A percentile compares a stretch with the other conserved stretches of the same genome.
phyloP scores from a whole-genome alignment of 2,113 vertebrate species.

The Mesembrinibis cayennensis region DNA sequence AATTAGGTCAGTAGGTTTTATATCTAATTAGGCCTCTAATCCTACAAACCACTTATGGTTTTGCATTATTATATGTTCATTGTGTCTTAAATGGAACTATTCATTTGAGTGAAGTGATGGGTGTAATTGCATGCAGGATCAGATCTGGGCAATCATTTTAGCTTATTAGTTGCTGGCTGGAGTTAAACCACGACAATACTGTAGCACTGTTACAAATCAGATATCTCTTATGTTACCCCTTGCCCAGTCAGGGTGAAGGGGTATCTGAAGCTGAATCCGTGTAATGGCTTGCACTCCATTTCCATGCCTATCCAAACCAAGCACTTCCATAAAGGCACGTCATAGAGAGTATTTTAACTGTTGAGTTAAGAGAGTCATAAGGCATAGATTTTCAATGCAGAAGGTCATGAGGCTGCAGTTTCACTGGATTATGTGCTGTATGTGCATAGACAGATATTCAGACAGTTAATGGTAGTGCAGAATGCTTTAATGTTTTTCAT shows the following conservation, averaged over 20 bases:
- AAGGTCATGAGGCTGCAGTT: slow-evolving; percentile 46
- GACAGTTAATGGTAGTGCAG: slow-evolving; percentile 50
- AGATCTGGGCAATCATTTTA: not conserved
- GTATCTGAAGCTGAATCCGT: not conserved
- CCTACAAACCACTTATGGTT: not conserved
- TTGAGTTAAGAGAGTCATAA: slow-evolving; percentile 8
- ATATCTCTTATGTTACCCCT: not conserved
- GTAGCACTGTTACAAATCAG: not conserved
- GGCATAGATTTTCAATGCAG: slow-evolving; percentile 27
- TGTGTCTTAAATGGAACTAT: not conserved
- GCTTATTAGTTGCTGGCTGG: not conserved
- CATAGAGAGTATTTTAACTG: not conserved
- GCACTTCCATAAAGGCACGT: not conserved
- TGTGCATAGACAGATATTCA: slow-evolving; percentile 52
- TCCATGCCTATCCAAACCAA: not conserved
- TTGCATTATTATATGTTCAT: not conserved
- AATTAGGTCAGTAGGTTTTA: not conserved
- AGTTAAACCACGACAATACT: not conserved
- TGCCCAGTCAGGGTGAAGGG: not conserved
- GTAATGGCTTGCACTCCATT: not conserved
- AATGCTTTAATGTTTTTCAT: slow-evolving; percentile 65
- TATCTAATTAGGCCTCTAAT: not conserved
- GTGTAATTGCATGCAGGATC: not conserved
- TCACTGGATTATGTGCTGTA: not conserved
- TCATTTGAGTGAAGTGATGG: not conserved